Evolutionary conservation across 2,888 invertebrate species (phyloP).

Genomic region (Synergus laeviventris): DNA sequence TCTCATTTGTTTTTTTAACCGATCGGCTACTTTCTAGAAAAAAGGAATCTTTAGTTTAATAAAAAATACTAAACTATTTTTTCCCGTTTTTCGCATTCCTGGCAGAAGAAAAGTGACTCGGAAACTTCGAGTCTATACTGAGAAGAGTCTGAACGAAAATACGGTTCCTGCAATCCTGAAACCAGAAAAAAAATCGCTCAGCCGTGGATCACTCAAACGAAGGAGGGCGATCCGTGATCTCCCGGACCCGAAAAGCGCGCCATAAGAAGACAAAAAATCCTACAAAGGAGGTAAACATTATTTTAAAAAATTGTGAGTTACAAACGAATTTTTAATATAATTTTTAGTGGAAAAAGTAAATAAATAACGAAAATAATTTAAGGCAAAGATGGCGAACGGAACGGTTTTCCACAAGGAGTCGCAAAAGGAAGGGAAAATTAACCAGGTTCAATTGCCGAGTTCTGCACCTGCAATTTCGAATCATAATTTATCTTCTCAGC

Average conservation of each 20-base stretch:
- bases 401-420: slow-evolving; percentile 62
- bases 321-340: not conserved
- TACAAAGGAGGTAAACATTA: slow-evolving; percentile 58
- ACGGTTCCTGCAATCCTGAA: slow-evolving; percentile 34
- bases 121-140: not conserved
- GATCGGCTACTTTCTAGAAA: not conserved
- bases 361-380: not conserved
- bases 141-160: not conserved
- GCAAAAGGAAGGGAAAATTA: slow-evolving; percentile 55
- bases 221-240: slow-evolving; percentile 60
- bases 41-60: not conserved
- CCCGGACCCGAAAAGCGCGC: slow-evolving; percentile 66
- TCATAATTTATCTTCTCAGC: slow-evolving; percentile 61
- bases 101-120: not conserved
- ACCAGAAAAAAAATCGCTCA: slow-evolving; percentile 49
- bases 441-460: slow-evolving; percentile 54
- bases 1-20: slow-evolving; percentile 28
- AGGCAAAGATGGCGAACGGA: slow-evolving; percentile 61
- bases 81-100: not conserved
- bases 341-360: not conserved
- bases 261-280: slow-evolving; percentile 65
- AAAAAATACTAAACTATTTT: not conserved
- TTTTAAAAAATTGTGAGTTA: too few species aligned
- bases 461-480: slow-evolving; percentile 52
- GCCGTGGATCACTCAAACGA: slow-evolving; percentile 61